Evolutionary conservation across 2,797 vertebrate genomes (phyloP).

Genomic region (Gastrophryne carolinensis): DNA sequence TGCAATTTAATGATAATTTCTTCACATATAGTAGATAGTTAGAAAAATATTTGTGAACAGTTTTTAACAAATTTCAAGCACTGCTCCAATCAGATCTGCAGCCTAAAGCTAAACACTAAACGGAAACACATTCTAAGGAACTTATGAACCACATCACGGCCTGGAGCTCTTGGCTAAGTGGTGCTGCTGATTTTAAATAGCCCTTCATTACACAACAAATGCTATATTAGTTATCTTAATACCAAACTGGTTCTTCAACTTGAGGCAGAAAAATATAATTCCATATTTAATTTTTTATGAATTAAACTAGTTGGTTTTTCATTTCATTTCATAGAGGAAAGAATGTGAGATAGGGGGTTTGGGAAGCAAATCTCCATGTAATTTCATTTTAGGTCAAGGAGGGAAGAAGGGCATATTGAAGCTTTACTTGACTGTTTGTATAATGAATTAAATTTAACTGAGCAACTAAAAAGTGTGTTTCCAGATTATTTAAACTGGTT

Average conservation of each 20-base stretch:
- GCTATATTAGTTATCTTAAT: constrained; percentile 46
- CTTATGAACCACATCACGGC: constrained; percentile 40
- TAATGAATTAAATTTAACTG: constrained; percentile 44
- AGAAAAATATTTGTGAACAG: not conserved
- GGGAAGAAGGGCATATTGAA: constrained; percentile 36
- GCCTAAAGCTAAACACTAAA: constrained; percentile 36
- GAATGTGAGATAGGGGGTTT: not conserved
- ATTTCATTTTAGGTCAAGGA: constrained; percentile 49
- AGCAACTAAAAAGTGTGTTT: constrained; percentile 29
- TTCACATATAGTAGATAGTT: not conserved
- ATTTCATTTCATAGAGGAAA: constrained; percentile 31
- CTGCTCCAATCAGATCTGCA: constrained; percentile 13
- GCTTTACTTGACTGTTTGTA: constrained; percentile 38
- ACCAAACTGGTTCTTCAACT: constrained; percentile 31
- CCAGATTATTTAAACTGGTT: constrained; percentile 1
- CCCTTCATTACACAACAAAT: constrained; percentile 45
- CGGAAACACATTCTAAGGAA: constrained; percentile 16
- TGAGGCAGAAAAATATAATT: constrained; percentile 39
- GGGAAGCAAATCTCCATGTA: constrained; percentile 36
- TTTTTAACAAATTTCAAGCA: constrained; percentile 18
- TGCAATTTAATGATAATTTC: not conserved
- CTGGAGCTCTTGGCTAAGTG: constrained; percentile 33
- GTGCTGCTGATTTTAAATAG: constrained; percentile 41
- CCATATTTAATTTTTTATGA: constrained; percentile 41
- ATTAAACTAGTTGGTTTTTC: constrained; percentile 36